phyloP scores from a whole-genome alignment of 2,797 vertebrate genomes.

The Poecilia velifera region DNA sequence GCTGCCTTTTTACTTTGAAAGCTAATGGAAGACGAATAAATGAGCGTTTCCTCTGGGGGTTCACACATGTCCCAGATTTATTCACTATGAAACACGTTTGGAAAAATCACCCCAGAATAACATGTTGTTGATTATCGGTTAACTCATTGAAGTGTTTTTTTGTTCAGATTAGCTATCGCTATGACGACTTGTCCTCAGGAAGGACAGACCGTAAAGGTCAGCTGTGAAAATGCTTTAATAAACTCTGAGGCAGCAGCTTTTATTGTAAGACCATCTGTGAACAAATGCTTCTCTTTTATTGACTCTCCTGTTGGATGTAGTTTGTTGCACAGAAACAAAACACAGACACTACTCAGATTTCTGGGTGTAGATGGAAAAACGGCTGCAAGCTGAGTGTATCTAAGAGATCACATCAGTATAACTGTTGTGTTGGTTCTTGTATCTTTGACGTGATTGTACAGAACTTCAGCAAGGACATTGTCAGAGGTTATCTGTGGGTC shows the following conservation, averaged over 20 bases:
- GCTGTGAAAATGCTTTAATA: conserved; percentile 49
- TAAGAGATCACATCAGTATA: background rate
- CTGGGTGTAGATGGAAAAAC: conserved; percentile 4
- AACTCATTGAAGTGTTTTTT: conserved; percentile 32
- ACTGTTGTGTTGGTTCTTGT: background rate
- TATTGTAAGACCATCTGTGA: conserved; percentile 55
- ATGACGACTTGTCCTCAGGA: conserved; percentile 39
- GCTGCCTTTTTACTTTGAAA: background rate
- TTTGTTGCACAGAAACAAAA: conserved; percentile 28
- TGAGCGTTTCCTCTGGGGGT: conserved; percentile 7
- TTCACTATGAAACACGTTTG: conserved; percentile 27
- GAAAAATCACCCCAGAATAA: conserved; percentile 29
- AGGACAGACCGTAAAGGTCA: conserved; percentile 46
- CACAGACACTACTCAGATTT: conserved; percentile 37
- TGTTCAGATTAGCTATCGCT: conserved; percentile 37
- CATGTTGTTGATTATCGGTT: conserved; percentile 38
- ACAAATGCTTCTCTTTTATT: conserved; percentile 59
- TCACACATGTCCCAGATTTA: conserved; percentile 11
- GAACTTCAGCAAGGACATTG: background rate
- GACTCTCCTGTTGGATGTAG: conserved; percentile 58
- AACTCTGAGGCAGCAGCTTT: conserved; percentile 62
- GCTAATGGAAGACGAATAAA: background rate
- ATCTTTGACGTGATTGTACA: background rate
- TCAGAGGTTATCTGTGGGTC: background rate
- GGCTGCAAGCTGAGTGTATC: background rate